Conservation (phyloP, 2,888 invertebrate genomes). For the Spatulosminthurus flaviceps region DNA sequence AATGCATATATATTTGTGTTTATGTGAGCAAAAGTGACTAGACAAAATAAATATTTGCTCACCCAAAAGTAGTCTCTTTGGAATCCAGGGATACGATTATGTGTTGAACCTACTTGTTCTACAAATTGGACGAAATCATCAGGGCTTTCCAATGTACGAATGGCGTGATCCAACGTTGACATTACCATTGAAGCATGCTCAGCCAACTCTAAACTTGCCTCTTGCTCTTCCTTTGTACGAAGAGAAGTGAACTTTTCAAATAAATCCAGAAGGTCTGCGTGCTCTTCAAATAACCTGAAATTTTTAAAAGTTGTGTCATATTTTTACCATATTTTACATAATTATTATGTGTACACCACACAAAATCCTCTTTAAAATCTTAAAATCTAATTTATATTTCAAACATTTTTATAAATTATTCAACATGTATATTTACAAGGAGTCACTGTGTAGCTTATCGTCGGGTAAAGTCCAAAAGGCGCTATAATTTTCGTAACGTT, state of each 20-base stretch:
- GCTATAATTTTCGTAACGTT: too few relatives aligned
- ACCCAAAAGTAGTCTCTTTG: constrained; percentile 90
- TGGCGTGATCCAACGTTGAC: constrained; percentile 88
- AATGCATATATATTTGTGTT: too few relatives aligned
- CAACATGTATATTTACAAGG: too few relatives aligned
- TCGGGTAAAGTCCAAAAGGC: too few relatives aligned
- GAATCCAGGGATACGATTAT: constrained; percentile 84
- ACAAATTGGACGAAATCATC: constrained; percentile 85
- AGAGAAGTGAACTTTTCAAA: constrained; percentile 84
- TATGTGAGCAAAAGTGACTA: too few relatives aligned
- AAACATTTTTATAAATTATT: too few relatives aligned
- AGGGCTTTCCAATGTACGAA: constrained; percentile 84
- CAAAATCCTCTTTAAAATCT: too few relatives aligned
- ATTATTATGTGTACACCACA: too few relatives aligned
- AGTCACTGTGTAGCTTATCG: too few relatives aligned
- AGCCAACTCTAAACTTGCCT: constrained; percentile 81
- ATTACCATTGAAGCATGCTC: constrained; percentile 90
- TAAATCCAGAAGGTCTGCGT: constrained; percentile 79
- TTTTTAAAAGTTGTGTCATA: background rate
- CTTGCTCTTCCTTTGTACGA: constrained; percentile 81
- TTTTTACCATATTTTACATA: background rate
- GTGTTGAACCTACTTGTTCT: constrained; percentile 83
- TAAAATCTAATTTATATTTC: too few relatives aligned
- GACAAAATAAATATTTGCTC: constrained; percentile 60
- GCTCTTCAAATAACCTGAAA: constrained; percentile 85